phyloP scores from a whole-genome alignment of 2,113 vertebrate genomes.

The Anoplopoma fimbria region DNA sequence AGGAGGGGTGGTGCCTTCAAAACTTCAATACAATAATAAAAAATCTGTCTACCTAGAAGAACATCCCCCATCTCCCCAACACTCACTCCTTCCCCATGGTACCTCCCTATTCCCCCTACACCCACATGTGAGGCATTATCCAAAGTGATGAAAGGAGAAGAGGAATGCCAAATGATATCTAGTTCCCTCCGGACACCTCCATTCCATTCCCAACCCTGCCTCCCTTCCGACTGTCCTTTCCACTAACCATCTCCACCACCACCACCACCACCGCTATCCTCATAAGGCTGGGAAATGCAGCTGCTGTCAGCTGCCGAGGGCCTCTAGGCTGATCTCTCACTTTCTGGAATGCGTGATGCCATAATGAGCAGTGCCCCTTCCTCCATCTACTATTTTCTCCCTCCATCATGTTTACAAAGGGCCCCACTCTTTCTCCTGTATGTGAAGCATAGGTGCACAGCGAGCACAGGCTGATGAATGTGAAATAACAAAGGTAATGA shows the following conservation, averaged over 20 bases:
- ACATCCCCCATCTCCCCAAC: constrained; percentile 17
- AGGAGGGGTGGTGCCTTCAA: constrained; percentile 28
- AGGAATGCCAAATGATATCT: constrained; percentile 76
- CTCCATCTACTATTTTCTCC: constrained; percentile 32
- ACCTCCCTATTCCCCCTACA: constrained; percentile 36
- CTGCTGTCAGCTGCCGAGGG: constrained; percentile 74
- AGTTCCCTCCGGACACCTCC: constrained; percentile 69
- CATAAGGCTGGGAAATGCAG: constrained; percentile 62
- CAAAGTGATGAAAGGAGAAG: constrained; percentile 72
- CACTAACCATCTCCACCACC: constrained; percentile 68
- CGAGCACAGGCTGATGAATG: constrained; percentile 2
- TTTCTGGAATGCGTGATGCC: constrained; percentile 66
- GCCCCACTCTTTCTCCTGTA: background rate
- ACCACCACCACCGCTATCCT: constrained; percentile 13
- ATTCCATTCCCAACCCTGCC: constrained; percentile 58
- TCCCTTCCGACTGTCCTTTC: constrained; percentile 67
- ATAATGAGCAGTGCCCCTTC: constrained; percentile 66
- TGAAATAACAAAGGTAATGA: background rate
- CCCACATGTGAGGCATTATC: constrained; percentile 61
- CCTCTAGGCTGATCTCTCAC: constrained; percentile 76
- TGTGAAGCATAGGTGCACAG: constrained; percentile 15
- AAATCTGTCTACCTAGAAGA: constrained; percentile 22
- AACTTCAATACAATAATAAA: constrained; percentile 45
- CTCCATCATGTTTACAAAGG: constrained; percentile 38
- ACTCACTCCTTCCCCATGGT: constrained; percentile 36